Percentiles rank a stretch among this genome's conserved stretches.
Conservation (phyloP, 2,797 vertebrate species). For the Bryconaethiops microstoma region DNA sequence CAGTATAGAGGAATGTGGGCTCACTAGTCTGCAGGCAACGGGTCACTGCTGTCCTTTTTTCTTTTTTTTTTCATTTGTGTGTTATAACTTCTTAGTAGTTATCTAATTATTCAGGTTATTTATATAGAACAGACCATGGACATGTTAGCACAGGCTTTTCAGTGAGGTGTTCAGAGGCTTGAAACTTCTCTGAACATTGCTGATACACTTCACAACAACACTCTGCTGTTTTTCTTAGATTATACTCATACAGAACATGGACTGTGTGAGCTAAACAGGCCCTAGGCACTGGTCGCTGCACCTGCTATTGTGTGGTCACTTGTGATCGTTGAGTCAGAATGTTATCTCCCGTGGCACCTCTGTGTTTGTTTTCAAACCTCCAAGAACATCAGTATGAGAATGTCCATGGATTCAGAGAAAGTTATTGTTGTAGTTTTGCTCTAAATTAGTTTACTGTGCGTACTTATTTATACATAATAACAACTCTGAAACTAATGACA, state of each 20-base stretch:
- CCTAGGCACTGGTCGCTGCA: constrained; percentile 3
- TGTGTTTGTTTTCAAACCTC: constrained; percentile 21
- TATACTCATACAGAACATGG: neutral
- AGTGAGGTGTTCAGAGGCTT: too few species aligned
- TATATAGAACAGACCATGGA: too few species aligned
- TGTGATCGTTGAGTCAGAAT: constrained; percentile 1
- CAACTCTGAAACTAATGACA: neutral
- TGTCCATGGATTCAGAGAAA: neutral
- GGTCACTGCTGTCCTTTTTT: too few species aligned
- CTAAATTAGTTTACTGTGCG: neutral
- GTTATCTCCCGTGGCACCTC: neutral
- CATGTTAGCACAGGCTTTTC: too few species aligned
- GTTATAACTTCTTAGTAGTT: too few species aligned
- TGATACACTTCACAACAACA: neutral
- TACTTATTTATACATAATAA: neutral
- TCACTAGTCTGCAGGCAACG: too few species aligned
- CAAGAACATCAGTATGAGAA: constrained; percentile 13
- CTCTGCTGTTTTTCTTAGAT: neutral
- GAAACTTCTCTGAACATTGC: neutral
- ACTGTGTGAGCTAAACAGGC: neutral
- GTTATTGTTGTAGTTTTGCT: neutral
- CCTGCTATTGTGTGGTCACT: neutral
- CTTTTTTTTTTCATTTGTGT: too few species aligned
- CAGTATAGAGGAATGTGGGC: too few species aligned
- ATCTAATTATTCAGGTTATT: too few species aligned